These are phyloP conservation scores for Drosophila falleni DNA, from an alignment of 2,888 invertebrate genomes.

Conservation along the genomic window DNA sequence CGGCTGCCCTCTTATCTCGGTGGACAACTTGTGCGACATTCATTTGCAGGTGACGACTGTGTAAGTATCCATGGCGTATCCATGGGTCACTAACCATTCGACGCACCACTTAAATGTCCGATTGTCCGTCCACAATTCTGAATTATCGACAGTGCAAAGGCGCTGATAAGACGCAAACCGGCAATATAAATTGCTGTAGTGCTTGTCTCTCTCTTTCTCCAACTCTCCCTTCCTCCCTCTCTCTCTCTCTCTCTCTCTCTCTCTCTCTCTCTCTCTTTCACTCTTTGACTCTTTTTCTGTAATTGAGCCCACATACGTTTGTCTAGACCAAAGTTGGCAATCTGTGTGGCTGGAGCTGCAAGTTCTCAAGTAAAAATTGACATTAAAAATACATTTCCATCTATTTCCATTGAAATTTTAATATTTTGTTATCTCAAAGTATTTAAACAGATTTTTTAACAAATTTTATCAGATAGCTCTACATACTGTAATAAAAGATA, in stretches of 20 bases:
- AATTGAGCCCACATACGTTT: constrained; percentile 20
- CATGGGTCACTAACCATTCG: constrained; percentile 45
- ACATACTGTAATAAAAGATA: no score
- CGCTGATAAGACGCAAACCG: constrained; percentile 55
- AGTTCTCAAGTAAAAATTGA: constrained; percentile 12
- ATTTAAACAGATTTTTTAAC: not conserved
- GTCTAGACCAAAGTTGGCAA: constrained; percentile 13
- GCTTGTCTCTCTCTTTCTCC: not conserved
- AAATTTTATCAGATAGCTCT: no score
- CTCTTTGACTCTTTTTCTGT: not conserved
- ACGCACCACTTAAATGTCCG: constrained; percentile 24
- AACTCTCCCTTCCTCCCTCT: not conserved
- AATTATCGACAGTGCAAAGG: constrained; percentile 52
- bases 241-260: not conserved
- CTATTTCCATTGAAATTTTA: no score
- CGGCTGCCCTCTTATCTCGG: constrained; percentile 26
- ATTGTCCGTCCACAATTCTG: constrained; percentile 24
- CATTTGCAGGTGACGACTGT: constrained; percentile 35
- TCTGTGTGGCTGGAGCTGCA: constrained; percentile 1
- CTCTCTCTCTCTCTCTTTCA: not conserved
- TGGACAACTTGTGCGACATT: constrained; percentile 34
- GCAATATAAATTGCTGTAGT: constrained; percentile 4
- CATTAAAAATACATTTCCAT: not conserved
- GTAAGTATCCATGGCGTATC: not conserved
- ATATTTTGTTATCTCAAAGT: no score